Percentiles rank a stretch among this genome's conserved stretches.
Evolutionary conservation across 2,797 vertebrate species (phyloP).

Genomic region (Catostomus latipinnis): DNA sequence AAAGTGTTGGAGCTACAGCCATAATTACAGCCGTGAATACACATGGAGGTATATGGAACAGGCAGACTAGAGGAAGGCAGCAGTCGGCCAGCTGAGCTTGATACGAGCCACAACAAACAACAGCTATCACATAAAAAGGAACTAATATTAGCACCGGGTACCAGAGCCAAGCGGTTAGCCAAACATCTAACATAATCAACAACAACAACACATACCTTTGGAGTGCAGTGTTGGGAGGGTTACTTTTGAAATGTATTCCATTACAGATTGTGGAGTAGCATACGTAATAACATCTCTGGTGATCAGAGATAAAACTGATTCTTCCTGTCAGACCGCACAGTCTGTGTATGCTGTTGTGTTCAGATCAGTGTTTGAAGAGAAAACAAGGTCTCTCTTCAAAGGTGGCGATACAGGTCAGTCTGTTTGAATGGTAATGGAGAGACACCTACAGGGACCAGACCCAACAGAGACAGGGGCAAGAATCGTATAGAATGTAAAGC

Average conservation of each 20-base stretch:
- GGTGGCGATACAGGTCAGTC: neutral
- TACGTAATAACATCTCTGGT: conserved; percentile 40
- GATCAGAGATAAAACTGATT: conserved; percentile 46
- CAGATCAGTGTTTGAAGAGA: conserved; percentile 21
- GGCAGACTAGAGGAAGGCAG: too few relatives aligned
- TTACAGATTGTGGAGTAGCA: conserved; percentile 23
- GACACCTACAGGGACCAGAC: conserved; percentile 13
- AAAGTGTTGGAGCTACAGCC: too few relatives aligned
- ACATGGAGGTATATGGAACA: too few relatives aligned
- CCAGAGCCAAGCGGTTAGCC: too few relatives aligned
- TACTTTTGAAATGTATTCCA: too few relatives aligned
- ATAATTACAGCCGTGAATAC: too few relatives aligned
- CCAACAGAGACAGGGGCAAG: neutral
- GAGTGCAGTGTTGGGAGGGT: neutral
- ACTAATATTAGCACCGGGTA: too few relatives aligned
- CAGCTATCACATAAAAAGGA: too few relatives aligned
- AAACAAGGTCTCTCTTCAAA: conserved; percentile 1
- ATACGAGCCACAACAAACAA: too few relatives aligned
- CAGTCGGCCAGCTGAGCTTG: too few relatives aligned
- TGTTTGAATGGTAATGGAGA: conserved; percentile 20
- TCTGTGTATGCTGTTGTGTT: conserved; percentile 28
- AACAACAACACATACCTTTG: neutral
- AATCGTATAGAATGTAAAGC: neutral
- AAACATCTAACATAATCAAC: too few relatives aligned
- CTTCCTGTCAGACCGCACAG: neutral